Base-by-base conservation (phyloP, 2,888 invertebrate genomes). In the Amiota minor region DNA sequence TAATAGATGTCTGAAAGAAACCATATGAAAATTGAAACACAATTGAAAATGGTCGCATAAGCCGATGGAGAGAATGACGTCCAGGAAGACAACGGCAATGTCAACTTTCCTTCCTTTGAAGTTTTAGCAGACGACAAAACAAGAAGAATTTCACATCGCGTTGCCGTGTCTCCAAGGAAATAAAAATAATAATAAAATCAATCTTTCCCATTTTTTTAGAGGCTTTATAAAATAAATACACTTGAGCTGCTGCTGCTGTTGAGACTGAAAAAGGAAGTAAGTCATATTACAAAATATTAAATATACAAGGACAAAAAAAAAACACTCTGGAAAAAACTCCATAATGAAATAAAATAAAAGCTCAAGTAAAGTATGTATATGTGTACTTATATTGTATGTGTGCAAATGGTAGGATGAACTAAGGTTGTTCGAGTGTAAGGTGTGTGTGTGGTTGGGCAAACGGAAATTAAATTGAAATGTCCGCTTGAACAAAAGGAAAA, bases 101-200 rank as follows among this genome's bases (percentile, higher is more conserved):
- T 67, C 23, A 78, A 59, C 9, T 2, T 18, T n/a, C 77, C 78
- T 79, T 80, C 79, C 87, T 86, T 86, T 86, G 86, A 86, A 83
- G 86, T 86, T 85, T 14, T 47, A 50, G 62, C 71, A 49, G 67
- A 62, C 72, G 67, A 71, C 50, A 71, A 73, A 72, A 78, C 73
- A 62, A 72, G 70, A 74, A 70, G 74, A 77, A 75, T 68, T 75
- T 74, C 73, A n/a, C 75, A 35, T 35, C 35, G 35, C 76, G 67
- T 78, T 84, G 83, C 70, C 70, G 77, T 81, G 84, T 85, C 87
- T 82, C 82, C 83, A 87, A 86, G 86, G 87, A 84, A 87, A 86
- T 87, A 86, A 80, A 82, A 80, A 77, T 78, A 81, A 80, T 79
- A 80, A 80, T 78, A 84, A 85, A 86, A 86, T 86, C 87, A 86